A percentile compares a stretch with the other conserved stretches of the same genome.
phyloP scores from a whole-genome alignment of 2,797 vertebrate genomes.

The Bradypus variegatus region DNA sequence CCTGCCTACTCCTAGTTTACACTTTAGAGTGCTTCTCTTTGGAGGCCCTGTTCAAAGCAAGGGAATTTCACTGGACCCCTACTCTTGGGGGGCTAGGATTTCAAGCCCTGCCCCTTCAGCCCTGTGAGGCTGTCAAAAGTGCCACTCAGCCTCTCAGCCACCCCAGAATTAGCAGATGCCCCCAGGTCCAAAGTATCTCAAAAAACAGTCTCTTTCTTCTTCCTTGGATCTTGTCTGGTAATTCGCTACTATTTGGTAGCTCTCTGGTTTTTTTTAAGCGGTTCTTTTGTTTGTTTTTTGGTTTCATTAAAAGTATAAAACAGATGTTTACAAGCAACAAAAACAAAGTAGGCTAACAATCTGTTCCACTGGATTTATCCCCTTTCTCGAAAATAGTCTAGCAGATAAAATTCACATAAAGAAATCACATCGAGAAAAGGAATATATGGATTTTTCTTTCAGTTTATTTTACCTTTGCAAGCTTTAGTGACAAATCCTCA shows the following conservation, averaged over 20 bases:
- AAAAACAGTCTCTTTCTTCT: not conserved
- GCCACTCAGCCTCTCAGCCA: not conserved
- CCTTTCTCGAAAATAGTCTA: not conserved
- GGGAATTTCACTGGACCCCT: not conserved
- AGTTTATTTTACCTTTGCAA: not conserved
- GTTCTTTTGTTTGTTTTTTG: not conserved
- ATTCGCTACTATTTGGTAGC: not conserved
- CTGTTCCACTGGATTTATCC: not conserved
- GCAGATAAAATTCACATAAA: not conserved
- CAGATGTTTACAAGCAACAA: not conserved
- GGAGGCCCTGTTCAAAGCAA: not conserved
- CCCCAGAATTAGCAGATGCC: not conserved
- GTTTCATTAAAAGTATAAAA: not conserved
- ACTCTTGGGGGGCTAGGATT: not conserved
- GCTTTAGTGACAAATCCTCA: not conserved
- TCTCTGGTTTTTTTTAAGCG: not conserved
- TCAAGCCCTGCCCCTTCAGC: not conserved
- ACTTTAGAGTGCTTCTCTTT: not conserved
- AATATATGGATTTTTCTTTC: not conserved
- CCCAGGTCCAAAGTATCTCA: not conserved
- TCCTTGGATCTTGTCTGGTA: not conserved
- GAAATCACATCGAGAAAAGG: not conserved
- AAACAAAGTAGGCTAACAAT: not conserved
- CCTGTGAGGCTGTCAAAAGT: not conserved
- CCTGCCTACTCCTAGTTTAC: not conserved